Evolutionary conservation across 2,797 vertebrate species (phyloP).

Genomic region (Sebastes umbrosus): DNA sequence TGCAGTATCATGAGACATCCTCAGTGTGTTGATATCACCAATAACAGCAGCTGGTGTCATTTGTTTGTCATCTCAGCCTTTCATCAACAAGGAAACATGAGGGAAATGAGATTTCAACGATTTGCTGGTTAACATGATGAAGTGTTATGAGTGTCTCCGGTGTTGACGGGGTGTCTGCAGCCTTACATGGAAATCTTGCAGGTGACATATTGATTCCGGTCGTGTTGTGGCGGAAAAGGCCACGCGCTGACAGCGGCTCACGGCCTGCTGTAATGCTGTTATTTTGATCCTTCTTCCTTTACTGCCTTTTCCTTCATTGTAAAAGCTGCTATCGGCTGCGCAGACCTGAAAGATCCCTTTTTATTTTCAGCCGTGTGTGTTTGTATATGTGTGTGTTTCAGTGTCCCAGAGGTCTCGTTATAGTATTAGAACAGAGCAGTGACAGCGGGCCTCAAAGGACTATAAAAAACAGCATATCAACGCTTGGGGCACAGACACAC

Average conservation of each 20-base stretch:
- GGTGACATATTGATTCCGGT: slow-evolving; percentile 26
- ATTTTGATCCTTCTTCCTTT: slow-evolving; percentile 19
- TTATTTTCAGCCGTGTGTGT: slow-evolving; percentile 25
- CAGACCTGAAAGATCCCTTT: slow-evolving; percentile 31
- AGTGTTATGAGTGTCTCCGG: slow-evolving; percentile 4
- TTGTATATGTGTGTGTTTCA: slow-evolving; percentile 10
- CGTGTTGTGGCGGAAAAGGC: slow-evolving; percentile 5
- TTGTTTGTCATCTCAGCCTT: slow-evolving; percentile 33
- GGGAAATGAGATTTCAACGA: slow-evolving; percentile 1
- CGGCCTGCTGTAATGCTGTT: neutral
- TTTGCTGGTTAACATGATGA: slow-evolving; percentile 24
- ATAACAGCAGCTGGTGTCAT: slow-evolving; percentile 6
- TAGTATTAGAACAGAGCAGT: slow-evolving; percentile 58
- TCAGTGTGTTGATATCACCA: neutral
- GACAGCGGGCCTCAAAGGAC: slow-evolving; percentile 59
- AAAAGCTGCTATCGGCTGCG: slow-evolving; percentile 37
- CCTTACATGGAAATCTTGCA: slow-evolving; percentile 3
- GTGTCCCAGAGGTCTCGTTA: slow-evolving; percentile 61
- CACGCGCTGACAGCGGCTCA: slow-evolving; percentile 2
- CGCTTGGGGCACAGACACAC: slow-evolving; percentile 11
- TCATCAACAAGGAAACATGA: slow-evolving; percentile 8
- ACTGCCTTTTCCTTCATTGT: slow-evolving; percentile 31
- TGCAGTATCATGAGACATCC: neutral
- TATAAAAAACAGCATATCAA: slow-evolving; percentile 50
- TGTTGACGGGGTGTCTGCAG: slow-evolving; percentile 14